Base-by-base conservation (phyloP, 1,140 invertebrate species). In the Drosophila guanche region DNA sequence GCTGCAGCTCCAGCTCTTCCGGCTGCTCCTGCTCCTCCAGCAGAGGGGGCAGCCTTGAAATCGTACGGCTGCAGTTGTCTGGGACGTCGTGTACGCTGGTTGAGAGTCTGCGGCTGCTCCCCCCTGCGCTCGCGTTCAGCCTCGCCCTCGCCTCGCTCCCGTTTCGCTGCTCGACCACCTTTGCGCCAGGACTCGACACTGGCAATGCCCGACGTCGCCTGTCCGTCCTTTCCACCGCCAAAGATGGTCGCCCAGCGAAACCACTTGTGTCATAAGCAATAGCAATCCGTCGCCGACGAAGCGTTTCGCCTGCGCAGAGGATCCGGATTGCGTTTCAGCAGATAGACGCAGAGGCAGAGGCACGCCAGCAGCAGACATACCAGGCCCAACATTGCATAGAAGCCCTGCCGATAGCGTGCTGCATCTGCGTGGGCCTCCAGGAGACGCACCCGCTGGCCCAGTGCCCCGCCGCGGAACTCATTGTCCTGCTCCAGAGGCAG, bases 241-340 rank as follows among this genome's bases (percentile, higher is more conserved):
- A 91, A 85, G 69, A 90, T 79, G 69, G 73, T 86, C 73, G 79
- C 76, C 66, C 89, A 90, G 75, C 89, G 75, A 76, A 90, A 83
- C 86, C 86, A 90, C 79, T 85, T 91, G 67, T 85, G 91, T 91
- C 91, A 91, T 91, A 91, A 91, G 29, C 72, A 71, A 53, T 73
- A 88, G 52, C 70, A 74, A 6, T 52, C 50, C 12, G 76, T 47
- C 5, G 56, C 67, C 20, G 61, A 57, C 0, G 72, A 76, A 0
- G 56, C 40, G 56, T 50, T 65, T 54, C 73, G 60, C 66, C 75
- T 7, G 37, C 52, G 46, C 5, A 61, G 53, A 0, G 78, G 48
- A 48, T 74, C 20, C 5, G 84, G 54, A 41, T 90, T 76, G 3
- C 86, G 79, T 4, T 71, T 79, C 5, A 91, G 25, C 2, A 91